Evolutionary conservation across 2,888 invertebrate species (phyloP).

Genomic region (Lymantria monacha): DNA sequence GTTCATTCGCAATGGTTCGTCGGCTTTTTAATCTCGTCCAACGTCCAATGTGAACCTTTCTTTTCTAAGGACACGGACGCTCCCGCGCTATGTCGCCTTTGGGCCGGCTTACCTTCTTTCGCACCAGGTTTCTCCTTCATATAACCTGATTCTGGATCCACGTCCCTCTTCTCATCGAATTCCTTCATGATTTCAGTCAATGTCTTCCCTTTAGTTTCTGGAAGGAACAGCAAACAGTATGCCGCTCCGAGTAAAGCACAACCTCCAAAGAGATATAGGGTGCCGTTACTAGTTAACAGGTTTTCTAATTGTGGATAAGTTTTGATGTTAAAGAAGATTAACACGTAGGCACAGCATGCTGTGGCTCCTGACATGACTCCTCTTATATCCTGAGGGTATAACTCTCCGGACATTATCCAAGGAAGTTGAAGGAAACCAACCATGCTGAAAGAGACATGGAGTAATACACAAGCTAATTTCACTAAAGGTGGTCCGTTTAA

Average conservation of each 20-base stretch:
- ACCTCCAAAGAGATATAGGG: slow-evolving; percentile 84
- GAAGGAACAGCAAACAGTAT: slow-evolving; percentile 83
- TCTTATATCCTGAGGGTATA: slow-evolving; percentile 86
- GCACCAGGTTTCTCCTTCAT: slow-evolving; percentile 44
- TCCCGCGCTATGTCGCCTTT: slow-evolving; percentile 69
- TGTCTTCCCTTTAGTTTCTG: slow-evolving; percentile 87
- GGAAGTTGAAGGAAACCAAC: slow-evolving; percentile 88
- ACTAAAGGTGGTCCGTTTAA: slow-evolving; percentile 76
- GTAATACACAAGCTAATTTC: slow-evolving; percentile 83
- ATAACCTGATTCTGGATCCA: slow-evolving; percentile 60
- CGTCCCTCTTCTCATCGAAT: slow-evolving; percentile 73
- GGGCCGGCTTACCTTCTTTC: slow-evolving; percentile 55
- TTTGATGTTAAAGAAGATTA: slow-evolving; percentile 87
- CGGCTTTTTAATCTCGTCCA: slow-evolving; percentile 42
- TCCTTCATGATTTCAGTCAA: slow-evolving; percentile 85
- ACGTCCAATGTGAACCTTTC: slow-evolving; percentile 51
- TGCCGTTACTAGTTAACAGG: slow-evolving; percentile 82
- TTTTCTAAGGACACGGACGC: slow-evolving; percentile 68
- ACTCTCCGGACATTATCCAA: slow-evolving; percentile 88
- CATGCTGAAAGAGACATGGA: slow-evolving; percentile 88
- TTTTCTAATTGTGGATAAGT: slow-evolving; percentile 85
- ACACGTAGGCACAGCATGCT: slow-evolving; percentile 85
- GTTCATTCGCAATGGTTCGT: slow-evolving; percentile 32
- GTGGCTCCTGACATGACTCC: slow-evolving; percentile 87
- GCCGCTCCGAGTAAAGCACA: slow-evolving; percentile 83